Percentiles rank a stretch among this genome's conserved stretches.
phyloP scores from a whole-genome alignment of 2,113 vertebrate genomes.

The Eubucco bourcierii region DNA sequence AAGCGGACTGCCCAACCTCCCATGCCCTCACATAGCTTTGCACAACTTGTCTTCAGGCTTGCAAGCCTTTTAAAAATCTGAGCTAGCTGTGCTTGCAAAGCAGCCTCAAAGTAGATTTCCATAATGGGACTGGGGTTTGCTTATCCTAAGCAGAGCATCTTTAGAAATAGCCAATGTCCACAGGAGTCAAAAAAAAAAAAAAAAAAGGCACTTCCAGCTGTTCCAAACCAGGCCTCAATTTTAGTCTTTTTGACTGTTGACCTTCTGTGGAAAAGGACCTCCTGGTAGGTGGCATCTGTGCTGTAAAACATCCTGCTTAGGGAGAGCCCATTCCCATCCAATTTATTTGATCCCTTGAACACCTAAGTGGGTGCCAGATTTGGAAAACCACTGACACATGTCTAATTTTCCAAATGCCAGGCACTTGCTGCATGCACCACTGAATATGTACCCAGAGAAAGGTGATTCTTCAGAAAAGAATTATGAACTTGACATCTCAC shows the following conservation, averaged over 20 bases:
- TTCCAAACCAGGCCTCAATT: neutral
- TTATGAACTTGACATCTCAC: neutral
- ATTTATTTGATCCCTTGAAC: neutral
- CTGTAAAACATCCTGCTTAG: neutral
- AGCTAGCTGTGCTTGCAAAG: neutral
- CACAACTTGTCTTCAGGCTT: neutral
- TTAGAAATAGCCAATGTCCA: neutral
- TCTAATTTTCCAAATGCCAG: neutral
- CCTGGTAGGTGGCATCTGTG: neutral
- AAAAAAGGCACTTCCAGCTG: neutral
- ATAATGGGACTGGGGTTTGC: rapidly evolving
- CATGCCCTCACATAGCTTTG: neutral
- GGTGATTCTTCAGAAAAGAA: neutral
- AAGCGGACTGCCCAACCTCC: neutral
- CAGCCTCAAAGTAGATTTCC: neutral
- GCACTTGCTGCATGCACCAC: neutral
- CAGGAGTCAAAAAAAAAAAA: neutral
- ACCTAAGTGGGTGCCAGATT: neutral
- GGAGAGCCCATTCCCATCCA: neutral
- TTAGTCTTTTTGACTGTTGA: neutral
- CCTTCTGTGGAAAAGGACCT: neutral
- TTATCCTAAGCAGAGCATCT: neutral
- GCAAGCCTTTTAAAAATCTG: neutral
- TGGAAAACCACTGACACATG: neutral
- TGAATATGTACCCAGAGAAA: neutral